Base-by-base conservation (phyloP, 2,797 vertebrate species). In the Microcaecilia unicolor region DNA sequence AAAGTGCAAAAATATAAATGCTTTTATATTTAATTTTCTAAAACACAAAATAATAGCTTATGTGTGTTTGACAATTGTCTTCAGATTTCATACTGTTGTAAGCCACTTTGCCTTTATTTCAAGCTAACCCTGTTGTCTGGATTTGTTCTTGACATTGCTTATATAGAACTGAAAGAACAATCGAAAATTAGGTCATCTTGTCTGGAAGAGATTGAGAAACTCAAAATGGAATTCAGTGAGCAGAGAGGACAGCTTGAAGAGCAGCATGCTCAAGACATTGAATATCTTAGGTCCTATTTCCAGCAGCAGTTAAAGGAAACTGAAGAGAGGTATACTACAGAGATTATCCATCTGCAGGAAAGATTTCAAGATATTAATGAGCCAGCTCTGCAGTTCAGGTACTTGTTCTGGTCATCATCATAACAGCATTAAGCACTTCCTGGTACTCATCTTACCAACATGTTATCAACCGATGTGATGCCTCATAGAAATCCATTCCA, bases 231-330 rank as follows among this genome's bases (percentile, higher is more conserved):
- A 17, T 70, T 77, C 39, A 71, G 69, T 45, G 55, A 69, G 55
- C 74, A 77, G 45, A 74, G 71, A 54, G 33, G 48, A 3, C 78
- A 67, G 15, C 73, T 88, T 45, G 86, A 92, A 67, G 61, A 86
- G 18, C 80, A 74, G 31, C 83, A 91, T 44, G 27, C 54, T 34
- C 75, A 76, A 37, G 88, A 92, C 44, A 40, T 92, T 51, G 77
- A 89, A 61, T 76, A 18, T 21, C 74, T 89, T n/a, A 40, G 70
- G 40, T 60, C 65, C 28, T 80, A 81, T 70, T 90, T 91, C 63
- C 77, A 81, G 9, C 77, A 86, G 41, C 81, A 90, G 43, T 71
- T 86, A 34, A 51, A 80, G 15, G 88, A 92, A 58, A 72, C 58
- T 0, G 80, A 91, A 48, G 80, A 88, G 62, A 72, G 77, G 2